Evolutionary conservation across 2,888 invertebrate species (phyloP), one percentile per base, ranked within the genome.

Genomic region (Schizotus pectinicornis): DNA sequence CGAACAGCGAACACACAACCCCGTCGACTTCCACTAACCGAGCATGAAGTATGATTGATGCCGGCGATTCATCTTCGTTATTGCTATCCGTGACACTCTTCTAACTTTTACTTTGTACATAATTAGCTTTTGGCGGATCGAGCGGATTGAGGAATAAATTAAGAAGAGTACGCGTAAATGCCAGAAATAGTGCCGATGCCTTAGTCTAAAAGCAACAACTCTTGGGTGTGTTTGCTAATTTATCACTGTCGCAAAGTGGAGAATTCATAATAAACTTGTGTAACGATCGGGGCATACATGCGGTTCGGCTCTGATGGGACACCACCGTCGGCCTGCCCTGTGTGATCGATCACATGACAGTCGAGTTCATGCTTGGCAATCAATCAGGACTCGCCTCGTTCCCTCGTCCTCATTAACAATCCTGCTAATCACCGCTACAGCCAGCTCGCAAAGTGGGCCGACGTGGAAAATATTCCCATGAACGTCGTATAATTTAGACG

Each of bases 21-120:
- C 43, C 33, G 43, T 43, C 46, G 58, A 48, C 58, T 58, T 58
- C 48, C 41, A 49, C 52, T 51, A 51, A 12, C 56, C 46, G 49
- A 62, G 63, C 64, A 72, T 71, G 73, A 68, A 74, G 72, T 71
- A 78, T 80, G 79, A 80, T 79, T 79, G 79, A 79, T 80, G 79
- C 67, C 63, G 64, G 68, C 75, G 74, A 79, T 80, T 78, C 74
- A 80, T 80, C 80, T 78, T 80, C 78, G 76, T 77, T 77, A 76
- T 71, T 74, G 74, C 73, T 71, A 71, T 71, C 70, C 71, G 68
- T 75, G 76, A 77, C 77, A 73, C 70, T 72, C 70, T 72, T 73
- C 72, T 71, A 75, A 75, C 75, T 75, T 74, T 76, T 75, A 73
- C 74, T 75, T 71, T 69, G 71, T 72, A 73, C 68, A 67, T 76